Base-by-base conservation (phyloP, 2,113 vertebrate genomes). In the Campylorhamphus procurvoides region DNA sequence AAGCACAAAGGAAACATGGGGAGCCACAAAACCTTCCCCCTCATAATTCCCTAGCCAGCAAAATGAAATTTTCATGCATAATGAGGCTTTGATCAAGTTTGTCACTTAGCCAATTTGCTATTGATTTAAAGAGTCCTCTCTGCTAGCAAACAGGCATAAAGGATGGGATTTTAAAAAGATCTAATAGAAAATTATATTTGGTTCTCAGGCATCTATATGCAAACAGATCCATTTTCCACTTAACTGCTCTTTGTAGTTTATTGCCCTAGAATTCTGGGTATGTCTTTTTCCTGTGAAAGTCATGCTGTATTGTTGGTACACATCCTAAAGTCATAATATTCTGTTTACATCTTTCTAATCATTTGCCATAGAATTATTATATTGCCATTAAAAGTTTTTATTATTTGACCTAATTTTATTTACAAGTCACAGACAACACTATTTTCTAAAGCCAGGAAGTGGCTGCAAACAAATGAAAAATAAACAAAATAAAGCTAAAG, bases 1-100 rank as follows among this genome's bases (percentile, higher is more conserved):
- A 73, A 89, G 42, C 82, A 96, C 46, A 86, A 89, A 95, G 52
- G 55, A 92, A 94, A 66, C 35, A 55, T 15, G 55, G 35, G 53
- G 35, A 87, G 50, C 33, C 63, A 80, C 3, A 4, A 83, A 94
- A 66, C 52, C 60, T 75, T 16, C 44, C 59, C 46, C 24, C 39
- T 67, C 3, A 1, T 0, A 12, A 81, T 84, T 95, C 74, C 58
- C 89, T 67, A 69, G 49, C 33, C 77, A 87, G 46, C 7, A 7
- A 94, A 91, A 95, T 94, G 40, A 92, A 95, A 91, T 93, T 93
- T 94, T 92, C 84, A 89, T 91, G 88, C 91, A 91, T 93, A 95
- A 92, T 63, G 64, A 84, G 49, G 49, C 79, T 94, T 92, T 95
- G 93, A 96, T 96, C 92, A 79, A 47, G 64, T 76, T 52, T 93